Evolutionary conservation across 2,113 vertebrate species (phyloP).

Genomic region (Caracal caracal): DNA sequence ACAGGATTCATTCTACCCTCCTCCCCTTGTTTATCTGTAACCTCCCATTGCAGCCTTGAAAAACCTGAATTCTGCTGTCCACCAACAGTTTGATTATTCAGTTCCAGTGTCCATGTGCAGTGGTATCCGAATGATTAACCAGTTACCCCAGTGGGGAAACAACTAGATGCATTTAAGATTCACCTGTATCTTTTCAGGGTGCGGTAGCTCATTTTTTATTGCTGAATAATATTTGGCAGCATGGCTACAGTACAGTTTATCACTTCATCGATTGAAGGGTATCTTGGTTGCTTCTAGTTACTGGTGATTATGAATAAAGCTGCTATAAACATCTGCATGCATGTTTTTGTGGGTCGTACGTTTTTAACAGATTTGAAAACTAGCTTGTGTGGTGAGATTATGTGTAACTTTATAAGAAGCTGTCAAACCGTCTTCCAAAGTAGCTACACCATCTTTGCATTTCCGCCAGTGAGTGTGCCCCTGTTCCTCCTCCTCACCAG

Average conservation of each 20-base stretch:
- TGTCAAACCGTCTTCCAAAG: neutral
- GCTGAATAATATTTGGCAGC: neutral
- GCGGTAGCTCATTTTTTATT: neutral
- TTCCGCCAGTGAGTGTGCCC: rapidly evolving
- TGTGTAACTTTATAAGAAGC: neutral
- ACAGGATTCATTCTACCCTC: neutral
- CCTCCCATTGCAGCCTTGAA: neutral
- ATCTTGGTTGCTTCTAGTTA: neutral
- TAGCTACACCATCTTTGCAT: rapidly evolving
- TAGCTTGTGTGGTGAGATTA: neutral
- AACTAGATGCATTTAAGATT: neutral
- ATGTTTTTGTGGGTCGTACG: neutral
- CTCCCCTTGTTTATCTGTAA: neutral
- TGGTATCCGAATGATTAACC: neutral
- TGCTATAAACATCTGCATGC: neutral
- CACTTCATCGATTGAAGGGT: neutral
- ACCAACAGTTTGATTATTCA: rapidly evolving
- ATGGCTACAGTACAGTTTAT: neutral
- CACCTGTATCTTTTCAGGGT: neutral
- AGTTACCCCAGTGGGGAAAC: neutral
- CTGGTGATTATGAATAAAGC: neutral
- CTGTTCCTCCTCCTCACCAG: neutral
- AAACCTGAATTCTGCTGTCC: neutral
- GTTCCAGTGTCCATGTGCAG: neutral
- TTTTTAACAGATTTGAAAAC: neutral